Percentiles rank a stretch among this genome's conserved stretches.
phyloP scores from a whole-genome alignment of 2,113 vertebrate genomes.

The Grus americana region DNA sequence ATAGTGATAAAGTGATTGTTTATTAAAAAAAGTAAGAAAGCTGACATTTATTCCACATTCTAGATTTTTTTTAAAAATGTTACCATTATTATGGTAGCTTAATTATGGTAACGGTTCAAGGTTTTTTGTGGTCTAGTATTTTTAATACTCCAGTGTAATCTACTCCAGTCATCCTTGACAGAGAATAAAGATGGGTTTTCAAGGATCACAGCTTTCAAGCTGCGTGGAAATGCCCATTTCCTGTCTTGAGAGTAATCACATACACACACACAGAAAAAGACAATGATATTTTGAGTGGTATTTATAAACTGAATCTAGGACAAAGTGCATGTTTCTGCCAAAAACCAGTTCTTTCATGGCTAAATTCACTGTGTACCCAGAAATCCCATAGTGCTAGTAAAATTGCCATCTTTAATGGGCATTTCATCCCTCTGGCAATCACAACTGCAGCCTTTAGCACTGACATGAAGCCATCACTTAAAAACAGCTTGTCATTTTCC shows the following conservation, averaged over 20 bases:
- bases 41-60: neutral
- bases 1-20: neutral
- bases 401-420: conserved; percentile 21
- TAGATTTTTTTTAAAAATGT: neutral
- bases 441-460: neutral
- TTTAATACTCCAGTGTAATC: conserved; percentile 27
- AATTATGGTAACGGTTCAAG: neutral
- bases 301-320: conserved; percentile 29
- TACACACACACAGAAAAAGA: neutral
- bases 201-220: conserved; percentile 32
- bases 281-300: conserved; percentile 1
- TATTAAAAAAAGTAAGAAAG: neutral
- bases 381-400: neutral
- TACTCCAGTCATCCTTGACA: conserved; percentile 30
- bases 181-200: conserved; percentile 35
- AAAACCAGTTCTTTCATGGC: neutral
- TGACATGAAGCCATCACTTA: neutral
- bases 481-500: neutral
- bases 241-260: neutral
- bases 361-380: neutral
- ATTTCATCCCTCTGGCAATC: conserved; percentile 4
- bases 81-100: neutral
- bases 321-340: neutral
- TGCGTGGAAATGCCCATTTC: conserved; percentile 38
- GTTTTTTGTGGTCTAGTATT: conserved; percentile 33